Evolutionary conservation across 2,888 invertebrate genomes (phyloP).

Genomic region (Arrhopalites spinosus): DNA sequence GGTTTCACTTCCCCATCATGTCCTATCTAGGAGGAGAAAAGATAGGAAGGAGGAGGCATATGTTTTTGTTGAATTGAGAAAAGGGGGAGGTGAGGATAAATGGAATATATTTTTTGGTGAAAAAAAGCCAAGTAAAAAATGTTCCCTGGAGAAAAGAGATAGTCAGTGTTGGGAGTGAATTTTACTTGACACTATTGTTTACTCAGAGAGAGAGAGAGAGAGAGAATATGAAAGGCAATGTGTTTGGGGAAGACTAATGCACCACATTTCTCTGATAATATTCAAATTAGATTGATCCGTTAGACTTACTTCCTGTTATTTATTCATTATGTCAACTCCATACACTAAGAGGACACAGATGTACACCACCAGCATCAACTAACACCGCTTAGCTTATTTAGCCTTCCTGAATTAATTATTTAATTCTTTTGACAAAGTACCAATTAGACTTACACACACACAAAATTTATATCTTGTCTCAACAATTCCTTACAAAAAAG

Average conservation of each 20-base stretch:
- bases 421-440: slow-evolving; percentile 3
- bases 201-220: slow-evolving; percentile 8
- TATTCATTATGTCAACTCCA: slow-evolving; percentile 16
- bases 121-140: slow-evolving; percentile 22
- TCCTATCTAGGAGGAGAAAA: too few relatives aligned
- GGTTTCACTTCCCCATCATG: too few relatives aligned
- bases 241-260: neutral
- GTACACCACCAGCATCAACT: neutral
- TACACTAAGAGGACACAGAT: slow-evolving; percentile 11
- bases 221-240: neutral
- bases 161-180: slow-evolving; percentile 47
- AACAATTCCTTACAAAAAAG: neutral
- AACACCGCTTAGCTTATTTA: neutral
- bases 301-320: neutral
- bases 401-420: slow-evolving; percentile 18
- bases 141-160: slow-evolving; percentile 45
- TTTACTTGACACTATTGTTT: slow-evolving; percentile 46
- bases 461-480: neutral
- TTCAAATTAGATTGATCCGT: slow-evolving; percentile 42
- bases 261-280: slow-evolving; percentile 36
- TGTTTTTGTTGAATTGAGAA: neutral
- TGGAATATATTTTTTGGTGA: slow-evolving; percentile 5
- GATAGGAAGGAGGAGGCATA: too few relatives aligned
- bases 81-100: slow-evolving; percentile 1
- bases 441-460: neutral